Conservation (phyloP, 2,888 invertebrate genomes). For the Nemapogon koenigi region DNA sequence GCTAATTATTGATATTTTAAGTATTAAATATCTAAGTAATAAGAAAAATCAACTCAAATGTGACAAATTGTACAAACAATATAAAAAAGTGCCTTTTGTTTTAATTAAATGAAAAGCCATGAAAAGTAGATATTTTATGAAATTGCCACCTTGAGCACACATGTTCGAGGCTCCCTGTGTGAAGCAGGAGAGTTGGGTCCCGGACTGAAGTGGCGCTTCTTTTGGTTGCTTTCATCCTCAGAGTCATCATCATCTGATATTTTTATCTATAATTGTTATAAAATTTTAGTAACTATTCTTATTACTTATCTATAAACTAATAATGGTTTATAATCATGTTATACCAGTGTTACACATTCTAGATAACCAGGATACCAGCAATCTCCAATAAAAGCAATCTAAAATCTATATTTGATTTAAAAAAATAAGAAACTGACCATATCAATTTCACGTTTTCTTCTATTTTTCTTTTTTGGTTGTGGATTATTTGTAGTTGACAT, state of each 20-base stretch:
- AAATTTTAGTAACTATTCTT: no score
- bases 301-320: no score
- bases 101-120: background rate
- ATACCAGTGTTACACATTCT: no score
- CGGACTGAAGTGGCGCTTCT: constrained; percentile 48
- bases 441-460: constrained; percentile 51
- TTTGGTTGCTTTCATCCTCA: constrained; percentile 44
- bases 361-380: no score
- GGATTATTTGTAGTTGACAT: no score
- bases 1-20: no score
- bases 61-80: background rate
- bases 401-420: background rate
- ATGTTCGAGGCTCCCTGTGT: constrained; percentile 78
- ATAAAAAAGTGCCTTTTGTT: background rate
- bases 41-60: background rate
- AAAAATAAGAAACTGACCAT: constrained; percentile 28
- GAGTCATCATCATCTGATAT: constrained; percentile 47
- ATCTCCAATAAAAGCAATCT: no score
- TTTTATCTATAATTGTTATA: constrained; percentile 30
- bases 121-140: background rate
- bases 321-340: no score
- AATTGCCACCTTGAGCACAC: constrained; percentile 77
- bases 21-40: background rate
- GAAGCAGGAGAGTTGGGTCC: constrained; percentile 63
- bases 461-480: constrained; percentile 38